Evolutionary conservation across 2,888 invertebrate genomes (phyloP).

Genomic region (Diloba caeruleocephala): DNA sequence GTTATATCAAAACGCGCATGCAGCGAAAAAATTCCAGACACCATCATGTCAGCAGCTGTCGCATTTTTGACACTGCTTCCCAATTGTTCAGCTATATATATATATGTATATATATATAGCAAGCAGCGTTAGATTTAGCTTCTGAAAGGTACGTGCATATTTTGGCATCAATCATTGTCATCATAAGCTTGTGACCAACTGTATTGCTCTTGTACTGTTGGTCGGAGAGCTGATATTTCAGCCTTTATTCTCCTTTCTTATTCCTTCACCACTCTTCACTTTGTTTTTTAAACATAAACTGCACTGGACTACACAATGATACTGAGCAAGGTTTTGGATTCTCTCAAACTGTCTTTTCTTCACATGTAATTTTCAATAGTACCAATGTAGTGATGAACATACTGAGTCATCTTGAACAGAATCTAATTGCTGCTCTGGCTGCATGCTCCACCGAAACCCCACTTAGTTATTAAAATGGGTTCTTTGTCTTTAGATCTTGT

Average conservation of each 20-base stretch:
- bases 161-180: slow-evolving; percentile 8
- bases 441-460: too few species aligned
- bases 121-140: slow-evolving; percentile 9
- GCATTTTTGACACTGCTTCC: too few species aligned
- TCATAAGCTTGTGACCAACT: neutral
- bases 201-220: neutral
- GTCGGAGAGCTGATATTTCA: slow-evolving; percentile 1
- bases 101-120: slow-evolving; percentile 1
- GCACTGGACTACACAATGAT: slow-evolving; percentile 19
- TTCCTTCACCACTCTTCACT: slow-evolving; percentile 1
- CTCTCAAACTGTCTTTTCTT: neutral
- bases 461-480: too few species aligned
- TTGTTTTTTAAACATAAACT: slow-evolving; percentile 16
- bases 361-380: slow-evolving; percentile 2
- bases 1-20: too few species aligned
- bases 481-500: too few species aligned
- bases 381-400: slow-evolving; percentile 8
- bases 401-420: neutral
- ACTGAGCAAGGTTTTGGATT: slow-evolving; percentile 13
- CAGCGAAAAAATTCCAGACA: too few species aligned
- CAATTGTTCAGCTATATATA: neutral
- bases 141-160: slow-evolving; percentile 7
- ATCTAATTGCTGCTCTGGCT: too few species aligned
- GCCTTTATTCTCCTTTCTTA: neutral
- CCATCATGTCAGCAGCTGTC: too few species aligned